Evolutionary conservation across 2,797 vertebrate genomes (phyloP), one percentile per base, ranked within the genome.

Genomic region (Helicolenus hilgendorfi): DNA sequence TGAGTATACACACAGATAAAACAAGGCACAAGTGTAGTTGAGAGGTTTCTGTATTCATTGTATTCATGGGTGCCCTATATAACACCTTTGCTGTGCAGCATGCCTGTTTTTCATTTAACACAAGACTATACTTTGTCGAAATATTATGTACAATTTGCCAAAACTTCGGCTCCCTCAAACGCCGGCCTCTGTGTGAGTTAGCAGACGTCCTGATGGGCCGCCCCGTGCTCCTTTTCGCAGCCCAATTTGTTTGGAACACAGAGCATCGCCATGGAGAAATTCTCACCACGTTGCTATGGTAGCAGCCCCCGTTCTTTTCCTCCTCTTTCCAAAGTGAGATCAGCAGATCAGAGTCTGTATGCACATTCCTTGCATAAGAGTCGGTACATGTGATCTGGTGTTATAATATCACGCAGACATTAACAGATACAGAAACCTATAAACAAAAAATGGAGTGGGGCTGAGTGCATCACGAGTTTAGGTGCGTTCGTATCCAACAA

Each of bases 201-300:
- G 75, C 27, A 22, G 88, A 81, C 79, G 74, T 90, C 93, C 92
- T 35, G 31, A 74, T 62, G 89, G 89, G 93, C 64, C 56, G 31
- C 84, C 90, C 84, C n/a, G 49, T 67, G 67, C 86, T 95, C 83
- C 90, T 92, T 90, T 91, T 91, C 73, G 45, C 92, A 84, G 92
- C 79, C 94, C 95, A 97, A 97, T 97, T 97, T 96, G 95, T 97
- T 97, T 94, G 88, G 82, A 94, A 88, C 92, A 91, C 91, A 88
- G 83, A 87, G 74, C 87, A 91, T 93, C n/a, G 62, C 89, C 91
- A 94, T 95, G 95, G 95, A 94, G 83, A 96, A 91, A 84, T 90
- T 94, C 92, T 90, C 63, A 62, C 75, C 75, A 84, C 6, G 92
- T 96, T 96, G 95, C 95, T 92, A 94, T 96, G 94, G 94, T 22